Evolutionary conservation across 1,140 invertebrate species (phyloP).

Genomic region (Drosophila bocqueti): DNA sequence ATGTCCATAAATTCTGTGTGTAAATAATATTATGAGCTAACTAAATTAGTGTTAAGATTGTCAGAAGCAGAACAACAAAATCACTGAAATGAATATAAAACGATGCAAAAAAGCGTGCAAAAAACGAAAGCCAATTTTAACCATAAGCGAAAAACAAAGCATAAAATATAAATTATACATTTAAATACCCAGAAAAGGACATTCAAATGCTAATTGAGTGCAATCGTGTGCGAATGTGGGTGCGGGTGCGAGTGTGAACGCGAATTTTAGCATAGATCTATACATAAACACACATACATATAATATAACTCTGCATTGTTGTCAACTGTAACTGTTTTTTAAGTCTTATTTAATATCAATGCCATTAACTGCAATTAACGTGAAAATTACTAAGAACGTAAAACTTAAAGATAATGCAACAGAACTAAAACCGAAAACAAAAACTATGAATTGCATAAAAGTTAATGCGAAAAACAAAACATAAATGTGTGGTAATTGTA

Average conservation of each 20-base stretch:
- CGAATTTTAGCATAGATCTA: slow-evolving; percentile 38
- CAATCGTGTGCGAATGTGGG: slow-evolving; percentile 15
- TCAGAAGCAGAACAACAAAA: slow-evolving; percentile 28
- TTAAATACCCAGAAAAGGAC: slow-evolving; percentile 52
- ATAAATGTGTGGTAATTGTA: slow-evolving; percentile 72
- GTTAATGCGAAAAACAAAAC: slow-evolving; percentile 36
- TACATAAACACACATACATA: slow-evolving; percentile 31
- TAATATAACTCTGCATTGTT: slow-evolving; percentile 72
- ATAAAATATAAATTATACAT: slow-evolving; percentile 45
- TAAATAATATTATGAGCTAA: slow-evolving; percentile 71
- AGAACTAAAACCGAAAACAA: slow-evolving; percentile 29
- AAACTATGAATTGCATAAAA: slow-evolving; percentile 45
- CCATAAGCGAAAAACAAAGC: slow-evolving; percentile 48
- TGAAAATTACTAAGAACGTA: slow-evolving; percentile 39
- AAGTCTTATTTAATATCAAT: slow-evolving; percentile 76
- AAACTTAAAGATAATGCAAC: slow-evolving; percentile 33
- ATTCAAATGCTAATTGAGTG: slow-evolving; percentile 71
- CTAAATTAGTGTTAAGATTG: slow-evolving; percentile 67
- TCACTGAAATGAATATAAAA: slow-evolving; percentile 9
- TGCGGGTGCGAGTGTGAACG: slow-evolving; percentile 20
- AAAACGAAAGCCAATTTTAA: slow-evolving; percentile 72
- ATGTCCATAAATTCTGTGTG: slow-evolving; percentile 60
- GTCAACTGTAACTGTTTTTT: slow-evolving; percentile 78
- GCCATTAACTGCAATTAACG: slow-evolving; percentile 75
- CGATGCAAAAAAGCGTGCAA: slow-evolving; percentile 31